Evolutionary conservation across 2,888 invertebrate species (phyloP).

Genomic region (Entomobrya multifasciata): DNA sequence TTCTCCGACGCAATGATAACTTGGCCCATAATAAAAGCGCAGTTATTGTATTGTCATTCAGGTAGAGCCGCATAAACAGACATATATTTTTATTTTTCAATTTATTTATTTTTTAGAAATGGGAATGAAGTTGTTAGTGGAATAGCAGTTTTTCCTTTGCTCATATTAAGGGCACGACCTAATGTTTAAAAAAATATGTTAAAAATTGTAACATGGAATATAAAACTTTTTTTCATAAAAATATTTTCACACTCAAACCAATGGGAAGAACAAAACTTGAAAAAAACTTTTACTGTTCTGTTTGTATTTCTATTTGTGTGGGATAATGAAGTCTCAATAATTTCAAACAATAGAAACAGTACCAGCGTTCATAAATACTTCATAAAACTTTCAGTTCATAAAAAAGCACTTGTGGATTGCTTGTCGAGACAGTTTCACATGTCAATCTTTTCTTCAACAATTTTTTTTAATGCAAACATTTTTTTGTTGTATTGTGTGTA

Average conservation of each 20-base stretch:
- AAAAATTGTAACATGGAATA: not conserved
- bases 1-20: not conserved
- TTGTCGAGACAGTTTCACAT: constrained; percentile 7
- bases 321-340: constrained; percentile 18
- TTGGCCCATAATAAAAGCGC: not conserved
- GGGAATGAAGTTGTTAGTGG: not conserved
- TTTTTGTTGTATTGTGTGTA: too few species aligned
- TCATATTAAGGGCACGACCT: not conserved
- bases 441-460: constrained; percentile 2
- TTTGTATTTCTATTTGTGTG: constrained; percentile 29
- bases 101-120: not conserved
- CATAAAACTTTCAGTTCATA: too few species aligned
- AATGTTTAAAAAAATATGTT: not conserved
- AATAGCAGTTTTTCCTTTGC: constrained; percentile 14
- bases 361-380: too few species aligned
- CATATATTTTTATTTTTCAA: too few species aligned
- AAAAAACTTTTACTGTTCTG: constrained; percentile 9
- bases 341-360: not conserved
- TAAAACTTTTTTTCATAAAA: not conserved
- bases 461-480: too few species aligned
- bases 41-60: not conserved
- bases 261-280: not conserved
- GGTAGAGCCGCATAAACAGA: too few species aligned
- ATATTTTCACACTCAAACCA: not conserved
- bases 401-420: constrained; percentile 15